These are phyloP conservation scores for Coleophora flavipennella DNA, from an alignment of 2,888 invertebrate genomes.

Conservation along the genomic window DNA sequence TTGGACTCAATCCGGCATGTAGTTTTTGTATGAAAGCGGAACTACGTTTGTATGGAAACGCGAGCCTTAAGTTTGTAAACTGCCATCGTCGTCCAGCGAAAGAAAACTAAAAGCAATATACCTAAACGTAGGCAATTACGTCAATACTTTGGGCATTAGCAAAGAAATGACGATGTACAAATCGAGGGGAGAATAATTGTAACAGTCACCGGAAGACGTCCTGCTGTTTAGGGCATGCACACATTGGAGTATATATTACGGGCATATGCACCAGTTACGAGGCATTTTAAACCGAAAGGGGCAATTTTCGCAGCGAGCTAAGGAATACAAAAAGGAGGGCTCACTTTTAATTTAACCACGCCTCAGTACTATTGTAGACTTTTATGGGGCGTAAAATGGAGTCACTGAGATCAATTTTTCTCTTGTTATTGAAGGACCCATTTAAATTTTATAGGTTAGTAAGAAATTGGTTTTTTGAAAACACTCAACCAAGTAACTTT, in stretches of 20 bases:
- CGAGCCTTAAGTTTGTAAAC: no score
- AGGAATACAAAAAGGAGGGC: slow-evolving; percentile 42
- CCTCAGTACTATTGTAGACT: slow-evolving; percentile 46
- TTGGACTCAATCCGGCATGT: no score
- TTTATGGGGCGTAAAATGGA: slow-evolving; percentile 19
- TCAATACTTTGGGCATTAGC: background rate
- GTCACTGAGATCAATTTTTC: slow-evolving; percentile 5
- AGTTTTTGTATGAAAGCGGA: no score
- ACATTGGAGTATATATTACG: slow-evolving; percentile 47
- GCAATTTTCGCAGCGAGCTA: slow-evolving; percentile 53
- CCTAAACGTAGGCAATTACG: background rate
- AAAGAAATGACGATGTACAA: slow-evolving; percentile 2
- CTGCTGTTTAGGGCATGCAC: slow-evolving; percentile 41
- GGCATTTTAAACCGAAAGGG: slow-evolving; percentile 45
- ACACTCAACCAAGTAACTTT: no score
- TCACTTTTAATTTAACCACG: slow-evolving; percentile 49
- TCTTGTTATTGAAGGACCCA: no score
- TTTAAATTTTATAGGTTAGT: no score
- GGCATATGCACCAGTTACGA: slow-evolving; percentile 51
- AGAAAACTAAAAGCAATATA: no score
- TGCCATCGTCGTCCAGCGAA: no score
- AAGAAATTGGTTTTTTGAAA: no score
- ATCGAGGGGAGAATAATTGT: slow-evolving; percentile 15
- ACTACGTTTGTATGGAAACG: no score
- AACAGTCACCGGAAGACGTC: slow-evolving; percentile 50